These are phyloP conservation scores for Cryptoprocta ferox DNA, from an alignment of 2,797 vertebrate species.

Conservation along the genomic window DNA sequence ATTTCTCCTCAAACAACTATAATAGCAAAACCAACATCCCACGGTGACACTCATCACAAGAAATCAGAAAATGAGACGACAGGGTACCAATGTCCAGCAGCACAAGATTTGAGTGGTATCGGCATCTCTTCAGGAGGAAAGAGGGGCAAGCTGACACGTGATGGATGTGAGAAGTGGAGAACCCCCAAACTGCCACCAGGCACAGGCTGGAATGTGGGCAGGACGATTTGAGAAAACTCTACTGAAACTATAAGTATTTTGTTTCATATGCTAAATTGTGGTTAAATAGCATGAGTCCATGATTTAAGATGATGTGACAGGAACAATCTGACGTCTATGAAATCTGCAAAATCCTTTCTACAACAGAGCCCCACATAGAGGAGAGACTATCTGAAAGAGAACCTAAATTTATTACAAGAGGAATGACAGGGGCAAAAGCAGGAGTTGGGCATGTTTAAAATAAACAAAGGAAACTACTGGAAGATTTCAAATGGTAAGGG, in stretches of 20 bases:
- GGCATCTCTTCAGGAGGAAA: neutral
- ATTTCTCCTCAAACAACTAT: neutral
- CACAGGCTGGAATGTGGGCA: fast-evolving
- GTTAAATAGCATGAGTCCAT: fast-evolving
- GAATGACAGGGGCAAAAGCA: neutral
- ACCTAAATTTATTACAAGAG: neutral
- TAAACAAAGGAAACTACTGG: neutral
- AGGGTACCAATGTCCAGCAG: neutral
- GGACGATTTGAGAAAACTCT: neutral
- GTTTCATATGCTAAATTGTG: neutral
- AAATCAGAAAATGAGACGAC: neutral
- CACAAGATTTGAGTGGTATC: neutral
- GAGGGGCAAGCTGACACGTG: fast-evolving
- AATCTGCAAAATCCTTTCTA: neutral
- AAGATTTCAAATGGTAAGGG: neutral
- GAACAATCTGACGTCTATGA: neutral
- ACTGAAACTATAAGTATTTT: neutral
- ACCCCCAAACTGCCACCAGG: no score
- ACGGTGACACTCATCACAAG: neutral
- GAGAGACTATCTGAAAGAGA: neutral
- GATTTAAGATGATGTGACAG: neutral
- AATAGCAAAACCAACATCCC: neutral
- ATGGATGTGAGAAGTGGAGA: neutral
- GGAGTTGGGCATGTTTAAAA: neutral
- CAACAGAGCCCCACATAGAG: neutral